Conservation (phyloP, 2,797 vertebrate species). For the Leuciscus waleckii region DNA sequence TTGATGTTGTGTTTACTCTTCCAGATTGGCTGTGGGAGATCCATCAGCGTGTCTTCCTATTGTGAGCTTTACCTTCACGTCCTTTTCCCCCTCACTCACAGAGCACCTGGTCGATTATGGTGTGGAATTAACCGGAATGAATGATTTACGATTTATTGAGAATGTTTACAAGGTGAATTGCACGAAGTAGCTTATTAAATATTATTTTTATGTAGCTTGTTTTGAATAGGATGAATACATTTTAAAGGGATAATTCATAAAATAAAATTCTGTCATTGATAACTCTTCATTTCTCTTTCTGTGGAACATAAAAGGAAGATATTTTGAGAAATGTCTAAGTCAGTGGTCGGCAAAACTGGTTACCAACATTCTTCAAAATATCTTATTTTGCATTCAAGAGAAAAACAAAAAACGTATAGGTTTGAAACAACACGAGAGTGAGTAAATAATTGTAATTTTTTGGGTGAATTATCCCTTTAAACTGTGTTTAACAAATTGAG, state of each 20-base stretch:
- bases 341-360: neutral
- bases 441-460: neutral
- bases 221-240: neutral
- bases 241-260: neutral
- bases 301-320: neutral
- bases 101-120: constrained; percentile 85
- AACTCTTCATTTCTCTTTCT: neutral
- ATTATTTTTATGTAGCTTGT: neutral
- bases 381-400: neutral
- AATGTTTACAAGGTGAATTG: constrained; percentile 90
- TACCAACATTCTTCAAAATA: neutral
- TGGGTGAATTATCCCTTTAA: neutral
- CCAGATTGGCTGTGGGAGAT: constrained; percentile 89
- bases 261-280: neutral
- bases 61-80: constrained; percentile 87
- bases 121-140: constrained; percentile 88
- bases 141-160: constrained; percentile 90
- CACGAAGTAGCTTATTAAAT: neutral
- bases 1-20: constrained; percentile 1
- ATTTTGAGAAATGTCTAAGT: neutral
- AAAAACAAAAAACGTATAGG: neutral
- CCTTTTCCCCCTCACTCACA: constrained; percentile 87
- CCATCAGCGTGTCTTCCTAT: constrained; percentile 88
- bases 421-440: neutral
- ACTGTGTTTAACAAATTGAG: neutral